Evolutionary conservation across 2,797 vertebrate species (phyloP), one percentile per base, ranked within the genome.

Genomic region (Sebastes hubbsi): DNA sequence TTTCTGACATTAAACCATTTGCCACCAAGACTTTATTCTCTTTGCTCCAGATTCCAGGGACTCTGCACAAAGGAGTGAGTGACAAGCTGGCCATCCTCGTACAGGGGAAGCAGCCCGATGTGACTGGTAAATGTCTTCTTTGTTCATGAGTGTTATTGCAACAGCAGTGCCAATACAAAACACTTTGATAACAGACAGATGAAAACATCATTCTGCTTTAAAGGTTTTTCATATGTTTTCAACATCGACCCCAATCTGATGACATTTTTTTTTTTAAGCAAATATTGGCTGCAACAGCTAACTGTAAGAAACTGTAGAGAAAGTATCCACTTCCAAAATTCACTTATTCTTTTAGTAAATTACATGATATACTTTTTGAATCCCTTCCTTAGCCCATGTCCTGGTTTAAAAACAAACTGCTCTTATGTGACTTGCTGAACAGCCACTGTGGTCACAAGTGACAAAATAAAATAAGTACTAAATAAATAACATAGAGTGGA

Each of bases 11-110:
- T 32, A 12, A 66, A 27, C 42, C 0, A 42, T 82, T 59, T 65
- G 11, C 30, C 8, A 49, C 24, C 5, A 38, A 27, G 1, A 49
- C 13, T 54, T 38, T 25, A 0, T 65, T 72, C 11, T 81, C 4
- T 85, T 3, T 75, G 8, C n/a, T 74, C 70, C 87, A 99, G 98
- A 96, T 98, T 87, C 97, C 98, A 38, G 97, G 95, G n/a, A 93
- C 95, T 1, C 89, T 99, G 83, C 97, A 99, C 94, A 98, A 98
- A 94, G 94, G 95, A 90, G 98, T 99, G 88, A 99, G 97, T 85
- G 94, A 97, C 70, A 97, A 97, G 75, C 94, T 99, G 87, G 80
- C 93, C 82, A 88, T 90, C 82, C 90, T 98, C 34, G 94, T 95
- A 56, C 94, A 94, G 22, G 96, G 95, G 75, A 94, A 81, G 67